Percentiles rank a stretch among this genome's conserved stretches.
phyloP scores from a whole-genome alignment of 2,113 vertebrate species.

The Poeciliopsis prolifica region DNA sequence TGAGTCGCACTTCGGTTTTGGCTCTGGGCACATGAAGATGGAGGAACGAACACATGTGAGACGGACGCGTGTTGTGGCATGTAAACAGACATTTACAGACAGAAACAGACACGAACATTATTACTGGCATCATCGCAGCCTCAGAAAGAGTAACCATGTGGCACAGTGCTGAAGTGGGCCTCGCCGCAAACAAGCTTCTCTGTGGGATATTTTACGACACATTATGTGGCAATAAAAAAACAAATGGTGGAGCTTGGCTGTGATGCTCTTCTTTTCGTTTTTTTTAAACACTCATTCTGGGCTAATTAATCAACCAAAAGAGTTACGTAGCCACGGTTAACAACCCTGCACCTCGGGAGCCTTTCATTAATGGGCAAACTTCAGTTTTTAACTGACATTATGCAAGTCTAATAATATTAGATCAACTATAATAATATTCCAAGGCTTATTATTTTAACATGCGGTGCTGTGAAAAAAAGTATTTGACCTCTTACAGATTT shows the following conservation, averaged over 20 bases:
- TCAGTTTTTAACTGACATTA: constrained; percentile 26
- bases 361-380: constrained; percentile 17
- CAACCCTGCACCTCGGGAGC: constrained; percentile 5
- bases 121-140: constrained; percentile 34
- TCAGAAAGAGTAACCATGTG: constrained; percentile 49
- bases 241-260: constrained; percentile 47
- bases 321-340: constrained; percentile 52
- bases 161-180: constrained; percentile 48
- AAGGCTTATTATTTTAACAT: background rate
- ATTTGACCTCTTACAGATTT: background rate
- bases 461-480: background rate
- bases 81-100: constrained; percentile 39
- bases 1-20: background rate
- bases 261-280: constrained; percentile 27
- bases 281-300: constrained; percentile 57
- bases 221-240: constrained; percentile 69
- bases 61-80: constrained; percentile 55
- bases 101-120: constrained; percentile 42
- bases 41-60: constrained; percentile 59
- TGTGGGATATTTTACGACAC: constrained; percentile 66
- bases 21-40: constrained; percentile 50
- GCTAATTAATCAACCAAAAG: constrained; percentile 53
- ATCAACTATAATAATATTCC: background rate
- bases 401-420: constrained; percentile 3
- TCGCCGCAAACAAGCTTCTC: constrained; percentile 46